phyloP scores from a whole-genome alignment of 30 jellyfish, hydroid and myxozoan species.

The Mastigias papua region DNA sequence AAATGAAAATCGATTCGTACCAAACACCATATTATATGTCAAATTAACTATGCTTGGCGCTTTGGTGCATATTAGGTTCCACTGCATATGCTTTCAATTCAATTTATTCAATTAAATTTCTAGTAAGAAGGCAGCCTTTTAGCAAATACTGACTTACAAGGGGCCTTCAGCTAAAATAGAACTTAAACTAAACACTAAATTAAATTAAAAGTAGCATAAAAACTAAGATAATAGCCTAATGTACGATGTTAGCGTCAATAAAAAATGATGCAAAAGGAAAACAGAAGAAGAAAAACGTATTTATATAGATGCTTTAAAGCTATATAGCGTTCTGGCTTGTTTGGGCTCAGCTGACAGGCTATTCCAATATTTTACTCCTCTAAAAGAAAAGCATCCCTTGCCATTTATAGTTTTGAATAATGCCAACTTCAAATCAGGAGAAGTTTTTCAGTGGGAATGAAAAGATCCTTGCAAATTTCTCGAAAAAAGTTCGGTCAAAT shows the following conservation, averaged over 20 bases:
- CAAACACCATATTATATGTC: no score
- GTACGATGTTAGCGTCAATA: not conserved
- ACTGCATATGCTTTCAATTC: no score
- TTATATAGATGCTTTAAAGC: not conserved
- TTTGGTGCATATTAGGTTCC: no score
- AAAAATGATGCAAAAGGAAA: not conserved
- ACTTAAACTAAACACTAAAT: not conserved
- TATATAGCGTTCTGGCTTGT: not conserved
- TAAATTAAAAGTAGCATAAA: not conserved
- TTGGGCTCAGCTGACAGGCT: constrained; percentile 25
- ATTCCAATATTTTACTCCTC: constrained; percentile 24
- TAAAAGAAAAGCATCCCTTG: not conserved
- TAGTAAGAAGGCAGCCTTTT: not conserved
- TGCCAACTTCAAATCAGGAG: not conserved
- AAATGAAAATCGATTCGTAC: no score
- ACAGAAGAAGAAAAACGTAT: not conserved
- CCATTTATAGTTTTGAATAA: not conserved
- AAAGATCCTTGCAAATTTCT: not conserved
- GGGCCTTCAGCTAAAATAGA: not conserved
- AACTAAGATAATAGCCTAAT: not conserved
- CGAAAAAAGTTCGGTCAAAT: not conserved
- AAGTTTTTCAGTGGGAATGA: not conserved
- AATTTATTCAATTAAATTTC: not conserved
- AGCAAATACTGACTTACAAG: not conserved
- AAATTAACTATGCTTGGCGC: no score